phyloP scores from a whole-genome alignment of 1,140 invertebrate genomes.

The Anadara kagoshimensis region DNA sequence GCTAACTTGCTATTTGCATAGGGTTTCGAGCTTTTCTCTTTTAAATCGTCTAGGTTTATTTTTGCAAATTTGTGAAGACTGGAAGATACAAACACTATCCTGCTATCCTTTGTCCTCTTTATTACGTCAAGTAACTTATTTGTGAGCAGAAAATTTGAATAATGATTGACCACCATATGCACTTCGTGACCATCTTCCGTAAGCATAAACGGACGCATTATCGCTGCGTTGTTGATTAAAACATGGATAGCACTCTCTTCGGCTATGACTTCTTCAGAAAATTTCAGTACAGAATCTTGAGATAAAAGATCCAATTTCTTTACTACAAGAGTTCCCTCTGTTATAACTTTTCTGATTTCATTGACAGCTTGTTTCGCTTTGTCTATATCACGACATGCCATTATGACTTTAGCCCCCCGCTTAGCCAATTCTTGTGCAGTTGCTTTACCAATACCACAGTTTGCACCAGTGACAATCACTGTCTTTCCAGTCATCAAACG shows the following conservation, averaged over 20 bases:
- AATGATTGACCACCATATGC: constrained; percentile 71
- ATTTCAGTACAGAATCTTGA: constrained; percentile 82
- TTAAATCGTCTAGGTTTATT: constrained; percentile 84
- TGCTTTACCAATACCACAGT: constrained; percentile 91
- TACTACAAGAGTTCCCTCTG: constrained; percentile 84
- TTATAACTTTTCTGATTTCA: constrained; percentile 85
- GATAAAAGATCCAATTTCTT: constrained; percentile 83
- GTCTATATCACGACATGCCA: constrained; percentile 86
- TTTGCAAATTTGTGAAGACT: constrained; percentile 79
- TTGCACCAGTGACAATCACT: constrained; percentile 88
- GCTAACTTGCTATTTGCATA: constrained; percentile 79
- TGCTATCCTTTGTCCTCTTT: constrained; percentile 79
- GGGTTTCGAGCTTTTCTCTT: constrained; percentile 77
- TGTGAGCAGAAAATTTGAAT: constrained; percentile 89
- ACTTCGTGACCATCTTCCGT: constrained; percentile 71
- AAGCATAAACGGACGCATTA: constrained; percentile 61
- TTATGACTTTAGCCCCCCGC: constrained; percentile 84
- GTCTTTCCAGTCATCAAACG: constrained; percentile 81
- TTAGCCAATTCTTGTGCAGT: constrained; percentile 80
- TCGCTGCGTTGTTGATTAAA: constrained; percentile 90
- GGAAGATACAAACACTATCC: constrained; percentile 92
- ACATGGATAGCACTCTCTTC: constrained; percentile 65
- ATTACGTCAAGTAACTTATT: constrained; percentile 83
- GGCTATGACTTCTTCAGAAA: constrained; percentile 80
- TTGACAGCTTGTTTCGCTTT: constrained; percentile 84